phyloP scores from a whole-genome alignment of 2,113 vertebrate species.

The Carassius auratus region DNA sequence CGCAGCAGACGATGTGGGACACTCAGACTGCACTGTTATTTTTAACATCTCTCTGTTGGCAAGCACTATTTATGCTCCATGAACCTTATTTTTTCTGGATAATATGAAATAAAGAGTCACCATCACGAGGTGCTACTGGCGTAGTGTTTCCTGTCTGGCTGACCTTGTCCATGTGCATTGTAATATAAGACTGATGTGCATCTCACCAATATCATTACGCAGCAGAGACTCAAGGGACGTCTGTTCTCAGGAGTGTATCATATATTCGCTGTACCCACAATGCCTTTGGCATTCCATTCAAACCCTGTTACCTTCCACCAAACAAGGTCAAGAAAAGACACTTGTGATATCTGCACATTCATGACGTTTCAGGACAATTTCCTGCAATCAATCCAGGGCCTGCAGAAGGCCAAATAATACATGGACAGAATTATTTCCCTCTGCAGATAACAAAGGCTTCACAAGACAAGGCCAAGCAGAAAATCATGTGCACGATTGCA shows the following conservation, averaged over 20 bases:
- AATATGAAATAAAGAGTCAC: background rate
- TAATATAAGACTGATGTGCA: slow-evolving; percentile 52
- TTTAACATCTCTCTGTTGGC: background rate
- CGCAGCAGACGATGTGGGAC: background rate
- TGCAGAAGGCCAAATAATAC: background rate
- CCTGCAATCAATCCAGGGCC: background rate
- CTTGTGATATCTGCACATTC: background rate
- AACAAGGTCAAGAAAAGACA: slow-evolving; percentile 30
- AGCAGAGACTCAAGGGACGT: slow-evolving; percentile 43
- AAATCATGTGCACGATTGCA: background rate
- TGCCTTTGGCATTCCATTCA: slow-evolving; percentile 29
- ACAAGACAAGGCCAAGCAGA: background rate
- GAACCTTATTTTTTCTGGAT: background rate
- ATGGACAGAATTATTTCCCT: background rate
- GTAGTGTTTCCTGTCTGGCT: slow-evolving; percentile 31
- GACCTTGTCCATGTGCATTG: slow-evolving; percentile 50
- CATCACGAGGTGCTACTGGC: slow-evolving; percentile 19
- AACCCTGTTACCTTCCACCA: slow-evolving; percentile 1
- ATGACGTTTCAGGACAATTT: background rate
- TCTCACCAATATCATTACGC: slow-evolving; percentile 48
- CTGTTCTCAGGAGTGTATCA: slow-evolving; percentile 52
- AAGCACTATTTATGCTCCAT: background rate
- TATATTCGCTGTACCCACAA: slow-evolving; percentile 35
- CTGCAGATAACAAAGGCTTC: background rate
- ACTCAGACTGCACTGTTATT: background rate